Percentiles rank a stretch among this genome's conserved stretches.
These are phyloP conservation scores for Agrochola macilenta DNA, from an alignment of 2,888 invertebrate species.

Conservation along the genomic window DNA sequence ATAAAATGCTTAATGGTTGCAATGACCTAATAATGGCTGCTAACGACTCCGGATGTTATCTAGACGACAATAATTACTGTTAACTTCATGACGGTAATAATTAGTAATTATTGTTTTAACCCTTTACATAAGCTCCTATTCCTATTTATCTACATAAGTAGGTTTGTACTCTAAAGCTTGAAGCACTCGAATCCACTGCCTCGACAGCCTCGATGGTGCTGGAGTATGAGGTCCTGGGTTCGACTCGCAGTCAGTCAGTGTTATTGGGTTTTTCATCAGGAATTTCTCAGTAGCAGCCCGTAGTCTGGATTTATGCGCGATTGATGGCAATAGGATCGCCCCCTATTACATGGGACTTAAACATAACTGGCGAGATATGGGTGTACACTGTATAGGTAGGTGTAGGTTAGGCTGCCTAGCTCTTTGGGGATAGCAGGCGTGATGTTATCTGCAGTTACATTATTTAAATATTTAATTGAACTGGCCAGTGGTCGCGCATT, in stretches of 20 bases:
- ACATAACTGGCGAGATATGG: no score
- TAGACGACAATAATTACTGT: conserved; percentile 23
- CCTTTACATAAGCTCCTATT: neutral
- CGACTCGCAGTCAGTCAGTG: no score
- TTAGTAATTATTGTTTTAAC: conserved; percentile 8
- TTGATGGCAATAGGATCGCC: no score
- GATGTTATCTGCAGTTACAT: neutral
- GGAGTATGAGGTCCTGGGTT: no score
- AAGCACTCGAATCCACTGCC: neutral
- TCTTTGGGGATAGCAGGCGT: neutral
- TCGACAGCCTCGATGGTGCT: neutral
- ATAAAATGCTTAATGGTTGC: conserved; percentile 30
- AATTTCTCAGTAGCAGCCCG: no score
- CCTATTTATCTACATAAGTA: neutral
- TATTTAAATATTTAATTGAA: neutral
- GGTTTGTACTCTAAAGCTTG: neutral
- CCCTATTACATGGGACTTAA: no score
- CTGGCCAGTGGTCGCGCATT: neutral
- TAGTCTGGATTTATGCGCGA: no score
- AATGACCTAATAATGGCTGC: conserved; percentile 36
- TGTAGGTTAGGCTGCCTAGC: neutral
- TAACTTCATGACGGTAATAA: conserved; percentile 16
- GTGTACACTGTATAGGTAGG: no score
- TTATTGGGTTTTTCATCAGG: no score
- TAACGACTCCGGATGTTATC: conserved; percentile 32